Base-by-base conservation (phyloP, 2,113 vertebrate species). In the Anseranas semipalmata region DNA sequence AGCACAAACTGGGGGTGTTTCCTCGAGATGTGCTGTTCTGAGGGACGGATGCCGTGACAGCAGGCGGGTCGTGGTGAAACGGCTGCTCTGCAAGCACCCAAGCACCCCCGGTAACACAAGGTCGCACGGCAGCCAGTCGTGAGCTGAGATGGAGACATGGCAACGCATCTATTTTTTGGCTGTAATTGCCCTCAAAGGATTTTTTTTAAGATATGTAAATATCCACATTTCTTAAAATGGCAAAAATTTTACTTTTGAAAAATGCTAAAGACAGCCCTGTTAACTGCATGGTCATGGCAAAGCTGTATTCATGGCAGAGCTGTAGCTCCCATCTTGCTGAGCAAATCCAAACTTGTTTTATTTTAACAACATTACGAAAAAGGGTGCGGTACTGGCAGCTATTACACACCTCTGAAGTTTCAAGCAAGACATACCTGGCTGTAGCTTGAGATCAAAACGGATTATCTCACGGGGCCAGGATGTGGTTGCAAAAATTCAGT, bases 331-430 rank as follows among this genome's bases (percentile, higher is more conserved):
- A 96, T 95, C 80, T 91, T 96, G 77, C 91, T 94, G 84, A 97
- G 91, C 95, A 97, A 96, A 98, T 97, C 96, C 94, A 60, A 89
- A 96, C 96, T 94, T 97, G 87, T 96, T 95, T 95, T 89, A 85
- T 72, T 97, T 93, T 87, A 94, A 75, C 72, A 74, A 11, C 27
- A 35, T 94, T 97, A 93, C 25, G 24, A 92, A 85, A 84, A 93
- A 85, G 68, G 93, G 90, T 65, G 89, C 87, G 85, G 92, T 73
- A 30, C 74, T 72, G 87, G 74, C 90, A 86, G 87, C 91, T 84
- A 76, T 87, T 9, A 1, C 68, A 59, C 72, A 80, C 76, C 53
- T 96, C 91, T 95, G 67, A 79, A 92, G 76, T 84, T 96, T 88
- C 90, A 82, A 92, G 97, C 93, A 82, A 93, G 85, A 95, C 7